A percentile compares a stretch with the other conserved stretches of the same genome.
Conservation (phyloP, 2,888 invertebrate species). For the Dendrolimus pini region DNA sequence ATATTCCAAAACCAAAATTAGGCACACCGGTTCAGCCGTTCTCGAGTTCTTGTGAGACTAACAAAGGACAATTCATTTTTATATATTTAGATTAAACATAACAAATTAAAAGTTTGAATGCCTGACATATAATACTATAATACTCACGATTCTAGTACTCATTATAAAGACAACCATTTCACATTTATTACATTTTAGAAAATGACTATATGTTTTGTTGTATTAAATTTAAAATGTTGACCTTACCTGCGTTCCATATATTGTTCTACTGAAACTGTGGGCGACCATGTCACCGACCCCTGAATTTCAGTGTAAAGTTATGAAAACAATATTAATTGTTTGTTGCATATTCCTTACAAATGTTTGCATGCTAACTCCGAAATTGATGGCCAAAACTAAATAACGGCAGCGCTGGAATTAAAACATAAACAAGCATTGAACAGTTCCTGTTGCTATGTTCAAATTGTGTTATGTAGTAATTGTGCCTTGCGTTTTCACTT, state of each 20-base stretch:
- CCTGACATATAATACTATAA: too few relatives aligned
- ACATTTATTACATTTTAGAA: not conserved
- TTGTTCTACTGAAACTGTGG: not conserved
- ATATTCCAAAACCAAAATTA: too few relatives aligned
- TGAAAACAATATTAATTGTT: constrained; percentile 30
- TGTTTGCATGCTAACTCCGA: not conserved
- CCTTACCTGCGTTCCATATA: not conserved
- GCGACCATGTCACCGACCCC: constrained; percentile 21
- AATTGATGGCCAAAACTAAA: not conserved
- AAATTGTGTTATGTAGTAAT: not conserved
- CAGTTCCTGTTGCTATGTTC: not conserved
- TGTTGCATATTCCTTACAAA: constrained; percentile 2
- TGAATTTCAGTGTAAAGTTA: constrained; percentile 24
- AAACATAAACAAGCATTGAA: not conserved
- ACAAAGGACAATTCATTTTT: not conserved
- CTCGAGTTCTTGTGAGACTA: not conserved
- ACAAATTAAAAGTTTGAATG: too few relatives aligned
- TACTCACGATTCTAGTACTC: not conserved
- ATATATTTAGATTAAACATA: too few relatives aligned
- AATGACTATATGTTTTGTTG: too few relatives aligned
- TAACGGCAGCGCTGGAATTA: not conserved
- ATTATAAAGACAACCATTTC: not conserved
- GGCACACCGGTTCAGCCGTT: too few relatives aligned
- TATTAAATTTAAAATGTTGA: not conserved
- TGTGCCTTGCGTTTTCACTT: too few relatives aligned